Evolutionary conservation across 1,140 invertebrate genomes (phyloP).

Genomic region (Bombus impatiens): DNA sequence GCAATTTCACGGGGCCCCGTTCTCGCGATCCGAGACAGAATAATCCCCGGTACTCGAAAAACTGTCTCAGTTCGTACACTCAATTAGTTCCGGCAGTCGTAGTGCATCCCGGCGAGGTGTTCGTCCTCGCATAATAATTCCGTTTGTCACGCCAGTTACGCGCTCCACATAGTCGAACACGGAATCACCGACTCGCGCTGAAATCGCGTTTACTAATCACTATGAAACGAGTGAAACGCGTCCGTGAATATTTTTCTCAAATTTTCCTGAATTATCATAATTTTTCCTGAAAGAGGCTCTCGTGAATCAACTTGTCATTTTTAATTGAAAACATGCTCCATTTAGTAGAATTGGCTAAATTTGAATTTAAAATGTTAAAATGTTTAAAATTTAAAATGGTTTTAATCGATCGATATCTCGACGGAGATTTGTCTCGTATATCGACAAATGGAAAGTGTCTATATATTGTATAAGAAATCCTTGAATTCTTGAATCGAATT

Average conservation of each 20-base stretch:
- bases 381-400: rapidly evolving
- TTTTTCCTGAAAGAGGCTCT: not conserved
- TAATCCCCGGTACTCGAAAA: slow-evolving; percentile 37
- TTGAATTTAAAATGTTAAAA: rapidly evolving
- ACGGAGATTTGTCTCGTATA: no score
- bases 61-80: slow-evolving; percentile 60
- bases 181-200: slow-evolving; percentile 13
- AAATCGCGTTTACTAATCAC: no score
- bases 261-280: no score
- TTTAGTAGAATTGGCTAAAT: no score
- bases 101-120: slow-evolving; percentile 55
- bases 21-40: slow-evolving; percentile 13
- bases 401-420: no score
- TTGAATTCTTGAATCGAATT: not conserved
- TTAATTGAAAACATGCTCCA: no score
- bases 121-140: slow-evolving; percentile 75
- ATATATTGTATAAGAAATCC: no score
- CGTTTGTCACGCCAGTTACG: slow-evolving; percentile 75
- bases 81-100: slow-evolving; percentile 64
- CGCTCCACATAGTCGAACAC: slow-evolving; percentile 71
- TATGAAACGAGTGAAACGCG: slow-evolving; percentile 15
- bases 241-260: no score
- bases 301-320: no score
- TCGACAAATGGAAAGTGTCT: no score
- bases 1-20: slow-evolving; percentile 36